phyloP scores from a whole-genome alignment of 2,113 vertebrate species.

The Terrapene triunguis region DNA sequence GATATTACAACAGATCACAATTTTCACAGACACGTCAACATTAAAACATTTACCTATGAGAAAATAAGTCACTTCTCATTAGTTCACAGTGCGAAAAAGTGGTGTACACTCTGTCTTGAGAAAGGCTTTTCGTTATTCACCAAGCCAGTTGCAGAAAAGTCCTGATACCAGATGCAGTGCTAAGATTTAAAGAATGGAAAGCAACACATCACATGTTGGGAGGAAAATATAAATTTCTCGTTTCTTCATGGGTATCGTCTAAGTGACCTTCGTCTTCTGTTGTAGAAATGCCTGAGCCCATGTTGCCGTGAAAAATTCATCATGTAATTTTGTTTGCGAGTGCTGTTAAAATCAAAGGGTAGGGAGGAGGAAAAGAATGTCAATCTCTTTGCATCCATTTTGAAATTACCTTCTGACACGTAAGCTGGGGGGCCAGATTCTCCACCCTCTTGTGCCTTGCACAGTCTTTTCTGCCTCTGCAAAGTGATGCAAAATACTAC shows the following conservation, averaged over 20 bases:
- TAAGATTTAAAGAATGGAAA: constrained; percentile 79
- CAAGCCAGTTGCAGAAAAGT: constrained; percentile 79
- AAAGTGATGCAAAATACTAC: not conserved
- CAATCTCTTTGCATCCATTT: constrained; percentile 39
- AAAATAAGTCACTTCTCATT: constrained; percentile 87
- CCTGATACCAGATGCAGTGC: constrained; percentile 81
- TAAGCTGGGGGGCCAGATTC: constrained; percentile 35
- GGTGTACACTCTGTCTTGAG: constrained; percentile 78
- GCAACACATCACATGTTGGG: constrained; percentile 80
- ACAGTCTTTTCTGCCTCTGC: not conserved
- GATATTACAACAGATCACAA: constrained; percentile 87
- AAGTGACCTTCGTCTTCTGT: constrained; percentile 96
- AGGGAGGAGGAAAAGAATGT: constrained; percentile 66
- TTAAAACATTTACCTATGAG: constrained; percentile 86
- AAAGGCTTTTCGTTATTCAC: constrained; percentile 79
- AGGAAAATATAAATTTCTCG: constrained; percentile 78
- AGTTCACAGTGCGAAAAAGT: constrained; percentile 89
- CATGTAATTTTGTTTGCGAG: constrained; percentile 99
- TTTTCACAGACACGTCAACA: constrained; percentile 84
- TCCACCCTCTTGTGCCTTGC: constrained; percentile 13
- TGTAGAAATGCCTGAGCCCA: constrained; percentile 97
- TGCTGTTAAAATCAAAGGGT: constrained; percentile 86
- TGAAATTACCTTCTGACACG: not conserved
- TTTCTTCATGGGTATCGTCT: constrained; percentile 89
- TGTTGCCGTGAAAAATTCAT: constrained; percentile 99